A percentile compares a stretch with the other conserved stretches of the same genome.
Conservation (phyloP, 1,140 invertebrate genomes). For the Ceratosolen fusciceps region DNA sequence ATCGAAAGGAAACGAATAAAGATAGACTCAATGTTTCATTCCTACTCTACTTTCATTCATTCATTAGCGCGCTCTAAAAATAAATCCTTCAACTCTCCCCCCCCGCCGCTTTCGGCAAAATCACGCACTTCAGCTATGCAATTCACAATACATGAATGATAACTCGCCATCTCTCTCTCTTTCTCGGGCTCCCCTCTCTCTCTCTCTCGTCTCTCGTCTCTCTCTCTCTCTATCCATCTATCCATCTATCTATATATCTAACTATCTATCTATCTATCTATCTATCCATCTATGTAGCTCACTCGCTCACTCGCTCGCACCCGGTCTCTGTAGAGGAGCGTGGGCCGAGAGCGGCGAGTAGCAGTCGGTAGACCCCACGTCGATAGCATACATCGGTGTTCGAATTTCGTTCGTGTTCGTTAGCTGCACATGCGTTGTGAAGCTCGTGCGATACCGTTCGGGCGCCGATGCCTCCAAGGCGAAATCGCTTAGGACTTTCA, state of each 20-base stretch:
- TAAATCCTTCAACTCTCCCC: conserved; percentile 57
- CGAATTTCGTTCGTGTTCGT: neutral
- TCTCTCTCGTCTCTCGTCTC: conserved; percentile 15
- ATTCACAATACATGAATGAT: conserved; percentile 70
- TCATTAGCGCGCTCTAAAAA: conserved; percentile 69
- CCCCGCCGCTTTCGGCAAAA: neutral
- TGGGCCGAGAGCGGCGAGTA: too few relatives aligned
- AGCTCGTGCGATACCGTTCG: neutral
- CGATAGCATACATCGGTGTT: neutral
- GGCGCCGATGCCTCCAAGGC: neutral
- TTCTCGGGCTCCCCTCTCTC: conserved; percentile 14
- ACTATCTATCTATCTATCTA: neutral
- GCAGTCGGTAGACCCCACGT: too few relatives aligned
- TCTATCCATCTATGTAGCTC: too few relatives aligned
- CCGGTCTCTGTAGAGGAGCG: too few relatives aligned
- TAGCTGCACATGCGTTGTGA: neutral
- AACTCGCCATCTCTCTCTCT: conserved; percentile 57
- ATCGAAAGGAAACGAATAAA: conserved; percentile 58
- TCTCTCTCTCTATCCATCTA: neutral
- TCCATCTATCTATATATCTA: neutral
- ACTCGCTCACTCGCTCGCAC: too few relatives aligned
- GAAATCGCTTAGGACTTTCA: neutral
- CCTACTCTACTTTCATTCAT: conserved; percentile 61
- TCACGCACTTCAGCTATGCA: conserved; percentile 30
- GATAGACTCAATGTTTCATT: conserved; percentile 56